Evolutionary conservation across 2,888 invertebrate species (phyloP), one percentile per base, ranked within the genome.

Genomic region (Morinoia aosen): DNA sequence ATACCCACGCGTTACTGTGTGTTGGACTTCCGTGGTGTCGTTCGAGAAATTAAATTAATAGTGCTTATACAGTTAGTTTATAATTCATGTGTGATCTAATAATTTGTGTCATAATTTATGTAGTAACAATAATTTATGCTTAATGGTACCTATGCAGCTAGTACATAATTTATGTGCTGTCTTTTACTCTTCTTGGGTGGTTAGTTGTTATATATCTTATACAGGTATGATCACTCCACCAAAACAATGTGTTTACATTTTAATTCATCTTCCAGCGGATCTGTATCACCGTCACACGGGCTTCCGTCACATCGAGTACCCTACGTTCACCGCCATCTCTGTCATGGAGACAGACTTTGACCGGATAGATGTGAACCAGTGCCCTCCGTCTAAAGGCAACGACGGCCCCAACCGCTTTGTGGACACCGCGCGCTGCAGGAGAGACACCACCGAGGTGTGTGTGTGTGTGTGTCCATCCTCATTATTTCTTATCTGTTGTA

Each of bases 271-370:
- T 95, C 88, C 95, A 96, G 96, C 96, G 8, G 99, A 99, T 97
- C 99, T 99, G 97, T 99, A 98, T 97, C 99, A 99, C 0, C 98
- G 99, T 33, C 99, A 99, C 97, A 99, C 99, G 4, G 98, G 98
- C 97, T 99, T 98, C 97, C 98, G 99, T 97, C 99, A 99, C 97
- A 98, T 99, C 97, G 99, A 99, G 97, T 99, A 98, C 97, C 99
- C 99, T 64, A 99, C 98, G 98, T 99, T 97, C 97, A 99, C 99
- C 2, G 99, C 99, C 88, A 98, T 98, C 40, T 98, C 99, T 0
- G 99, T 99, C 0, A 98, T 99, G 97, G 99, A 99, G 98, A 98
- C 99, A 98, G 99, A 99, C 97, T 99, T 99, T 97, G 99, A 99
- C 97, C 98, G 99, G 97, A 98, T 99, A 97, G 99, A 99, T 97